Evolutionary conservation across 2,888 invertebrate species (phyloP).

Genomic region (Isotomurus palustris): DNA sequence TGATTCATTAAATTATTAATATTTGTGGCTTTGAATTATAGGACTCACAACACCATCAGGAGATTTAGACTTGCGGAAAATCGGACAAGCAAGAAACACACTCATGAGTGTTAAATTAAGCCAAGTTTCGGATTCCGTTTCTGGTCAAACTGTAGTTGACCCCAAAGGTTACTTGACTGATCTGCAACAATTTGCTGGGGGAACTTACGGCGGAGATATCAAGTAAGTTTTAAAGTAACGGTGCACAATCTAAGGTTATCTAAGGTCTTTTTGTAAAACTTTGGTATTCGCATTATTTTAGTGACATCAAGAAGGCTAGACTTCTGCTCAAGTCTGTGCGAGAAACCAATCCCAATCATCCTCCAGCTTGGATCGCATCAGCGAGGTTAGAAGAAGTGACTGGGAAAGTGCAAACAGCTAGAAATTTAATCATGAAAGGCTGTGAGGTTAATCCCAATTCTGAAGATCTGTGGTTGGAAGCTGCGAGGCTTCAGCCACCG

Average conservation of each 20-base stretch:
- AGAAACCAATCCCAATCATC: conserved; percentile 96
- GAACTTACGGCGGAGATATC: conserved; percentile 94
- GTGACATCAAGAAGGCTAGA: conserved; percentile 94
- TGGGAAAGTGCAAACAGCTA: conserved; percentile 90
- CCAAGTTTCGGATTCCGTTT: conserved; percentile 96
- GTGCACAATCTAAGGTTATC: conserved; percentile 8
- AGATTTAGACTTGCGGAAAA: conserved; percentile 95
- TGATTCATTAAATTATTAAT: neutral
- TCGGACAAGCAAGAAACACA: conserved; percentile 97
- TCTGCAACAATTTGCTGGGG: conserved; percentile 97
- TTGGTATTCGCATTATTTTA: conserved; percentile 48
- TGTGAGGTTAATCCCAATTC: conserved; percentile 92
- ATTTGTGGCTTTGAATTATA: conserved; percentile 14
- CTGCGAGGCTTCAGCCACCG: conserved; percentile 85
- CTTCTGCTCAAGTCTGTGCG: conserved; percentile 91
- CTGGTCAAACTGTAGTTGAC: conserved; percentile 98
- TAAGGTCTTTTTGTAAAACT: conserved; percentile 1
- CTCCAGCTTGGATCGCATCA: conserved; percentile 99
- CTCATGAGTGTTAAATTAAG: conserved; percentile 98
- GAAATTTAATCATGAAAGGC: conserved; percentile 97
- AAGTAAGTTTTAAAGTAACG: conserved; percentile 59
- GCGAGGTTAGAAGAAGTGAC: conserved; percentile 97
- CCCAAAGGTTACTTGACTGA: conserved; percentile 99
- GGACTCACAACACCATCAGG: conserved; percentile 56
- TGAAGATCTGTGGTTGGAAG: conserved; percentile 97